Base-by-base conservation (phyloP, 2,113 vertebrate species). In the Apus apus region DNA sequence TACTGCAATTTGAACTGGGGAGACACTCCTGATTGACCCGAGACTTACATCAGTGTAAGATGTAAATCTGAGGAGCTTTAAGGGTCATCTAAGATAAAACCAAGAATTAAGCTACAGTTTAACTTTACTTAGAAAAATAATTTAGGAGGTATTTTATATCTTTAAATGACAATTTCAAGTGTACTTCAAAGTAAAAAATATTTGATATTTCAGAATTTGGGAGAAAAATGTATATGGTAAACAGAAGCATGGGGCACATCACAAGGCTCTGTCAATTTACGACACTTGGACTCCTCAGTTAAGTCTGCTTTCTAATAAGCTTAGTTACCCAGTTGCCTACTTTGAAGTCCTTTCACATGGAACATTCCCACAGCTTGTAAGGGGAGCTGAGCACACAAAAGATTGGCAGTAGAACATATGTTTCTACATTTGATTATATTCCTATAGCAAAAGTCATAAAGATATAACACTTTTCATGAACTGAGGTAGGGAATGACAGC, bases 331-430 rank as follows among this genome's bases (percentile, higher is more conserved):
- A 57, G 1, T 9, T 0, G 1, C 61, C 7, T 25, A 66, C 70
- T 77, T 57, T 15, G 50, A 77, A 72, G 65, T 72, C 45, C n/a
- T 94, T 92, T 85, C 73, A 40, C 61, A 56, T 7, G 34, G 77
- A 80, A 67, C 7, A 13, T 30, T 94, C 45, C 46, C 43, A 30
- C 40, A 30, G 76, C 54, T 86, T 65, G 13, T 26, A 78, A 78
- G 17, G n/a, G 65, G 36, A 90, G 58, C 57, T 50, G 50, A 0
- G 2, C 6, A 9, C 40, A 65, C 68, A 77, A 58, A 57, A 78
- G 57, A 64, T 17, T 5, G 3, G 34, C 34, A 13, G 25, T 15
- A 71, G 56, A 56, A 62, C 0, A 2, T 2, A 2, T 3, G 12
- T 54, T 72, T 54, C 50, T 78, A 2, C 45, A 51, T 84, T 66